Conservation (phyloP, 2,888 invertebrate genomes). For the Drosophila vallismaia region DNA sequence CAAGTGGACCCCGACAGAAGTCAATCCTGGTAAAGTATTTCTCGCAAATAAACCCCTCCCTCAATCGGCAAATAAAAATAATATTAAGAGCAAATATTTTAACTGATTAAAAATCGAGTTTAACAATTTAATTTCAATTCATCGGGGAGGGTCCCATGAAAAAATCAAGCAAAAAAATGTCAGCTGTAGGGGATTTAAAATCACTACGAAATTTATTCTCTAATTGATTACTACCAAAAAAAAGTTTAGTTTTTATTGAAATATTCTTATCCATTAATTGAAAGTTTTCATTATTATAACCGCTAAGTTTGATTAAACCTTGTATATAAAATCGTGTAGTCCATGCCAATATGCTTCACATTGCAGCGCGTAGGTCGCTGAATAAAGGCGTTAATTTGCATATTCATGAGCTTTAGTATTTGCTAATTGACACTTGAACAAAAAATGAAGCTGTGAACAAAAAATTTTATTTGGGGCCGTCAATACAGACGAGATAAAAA, state of each 20-base stretch:
- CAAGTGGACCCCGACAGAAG: conserved; percentile 57
- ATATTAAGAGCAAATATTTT: conserved; percentile 42
- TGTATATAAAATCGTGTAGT: not conserved
- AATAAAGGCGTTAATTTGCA: conserved; percentile 60
- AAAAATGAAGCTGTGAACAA: conserved; percentile 44
- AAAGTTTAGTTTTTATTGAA: not conserved
- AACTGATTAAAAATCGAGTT: conserved; percentile 50
- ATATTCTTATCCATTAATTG: not conserved
- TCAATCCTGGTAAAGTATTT: conserved; percentile 63
- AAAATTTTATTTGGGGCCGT: conserved; percentile 34
- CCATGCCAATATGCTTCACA: conserved; percentile 24
- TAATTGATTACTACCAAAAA: not conserved
- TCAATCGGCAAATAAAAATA: conserved; percentile 40
- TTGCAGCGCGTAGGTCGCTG: conserved; percentile 9
- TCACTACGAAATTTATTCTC: not conserved
- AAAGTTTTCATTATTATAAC: not conserved
- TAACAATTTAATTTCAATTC: conserved; percentile 52
- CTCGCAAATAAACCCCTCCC: conserved; percentile 18
- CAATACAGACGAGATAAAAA: conserved; percentile 52
- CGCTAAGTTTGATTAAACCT: not conserved
- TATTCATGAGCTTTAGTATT: conserved; percentile 76
- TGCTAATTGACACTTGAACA: conserved; percentile 72
- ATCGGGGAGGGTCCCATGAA: conserved; percentile 26
- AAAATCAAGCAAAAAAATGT: not conserved
- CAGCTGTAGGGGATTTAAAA: conserved; percentile 6